A percentile compares a stretch with the other conserved stretches of the same genome.
phyloP scores from a whole-genome alignment of 1,140 invertebrate genomes.

The Lepidostoma basale region DNA sequence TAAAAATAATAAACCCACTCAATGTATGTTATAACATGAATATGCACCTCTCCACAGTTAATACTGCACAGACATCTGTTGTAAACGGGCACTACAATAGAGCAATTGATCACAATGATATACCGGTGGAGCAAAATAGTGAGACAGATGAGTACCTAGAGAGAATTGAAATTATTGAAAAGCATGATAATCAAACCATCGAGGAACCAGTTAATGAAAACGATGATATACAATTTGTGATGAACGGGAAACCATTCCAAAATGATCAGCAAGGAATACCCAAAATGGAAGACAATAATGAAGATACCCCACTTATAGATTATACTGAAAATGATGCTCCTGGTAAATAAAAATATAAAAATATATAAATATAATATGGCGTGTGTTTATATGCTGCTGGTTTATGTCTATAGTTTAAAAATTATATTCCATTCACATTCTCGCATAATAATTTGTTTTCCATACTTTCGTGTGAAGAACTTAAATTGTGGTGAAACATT shows the following conservation, averaged over 20 bases:
- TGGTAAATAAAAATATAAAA: slow-evolving; percentile 27
- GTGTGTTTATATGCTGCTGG: too few species aligned
- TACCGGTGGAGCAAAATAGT: too few species aligned
- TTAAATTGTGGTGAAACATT: too few species aligned
- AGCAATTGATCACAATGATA: background rate
- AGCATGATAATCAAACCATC: background rate
- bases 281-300: background rate
- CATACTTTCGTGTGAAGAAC: too few species aligned
- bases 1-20: too few species aligned
- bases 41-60: slow-evolving; percentile 23
- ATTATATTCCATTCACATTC: too few species aligned
- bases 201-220: slow-evolving; percentile 18
- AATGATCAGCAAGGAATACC: background rate
- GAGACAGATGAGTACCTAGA: too few species aligned
- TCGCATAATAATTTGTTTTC: too few species aligned
- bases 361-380: too few species aligned
- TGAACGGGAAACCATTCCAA: slow-evolving; percentile 24
- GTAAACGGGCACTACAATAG: background rate
- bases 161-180: background rate
- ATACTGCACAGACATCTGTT: background rate
- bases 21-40: too few species aligned
- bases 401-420: too few species aligned
- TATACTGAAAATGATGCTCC: slow-evolving; percentile 3
- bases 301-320: background rate
- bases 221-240: slow-evolving; percentile 21